Base-by-base conservation (phyloP, 30 jellyfish, hydroid and myxozoan genomes). In the Haliclystus octoradiatus region DNA sequence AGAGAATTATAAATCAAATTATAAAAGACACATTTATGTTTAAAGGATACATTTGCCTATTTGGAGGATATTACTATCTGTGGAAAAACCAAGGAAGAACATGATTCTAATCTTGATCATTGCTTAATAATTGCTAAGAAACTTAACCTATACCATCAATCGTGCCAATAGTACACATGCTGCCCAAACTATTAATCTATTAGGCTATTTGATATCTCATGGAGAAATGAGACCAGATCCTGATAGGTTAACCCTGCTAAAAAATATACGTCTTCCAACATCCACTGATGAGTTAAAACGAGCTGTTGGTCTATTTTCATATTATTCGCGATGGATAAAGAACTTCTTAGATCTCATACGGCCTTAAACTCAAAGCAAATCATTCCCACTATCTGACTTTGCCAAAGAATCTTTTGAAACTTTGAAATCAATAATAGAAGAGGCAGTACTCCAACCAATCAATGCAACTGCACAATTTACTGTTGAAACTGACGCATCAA, bases 381-480 rank as follows among this genome's bases (percentile, higher is more conserved):
- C 76, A 12, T 66, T 69, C 50, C 80, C 81, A 7, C 5, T 50
- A 1, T 30, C 29, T 74, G 62, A 23, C 22, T 60, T 49, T 19
- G 74, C 81, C 27, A 40, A 71, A 31, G 31, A 53, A 71, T 28
- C 81, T 27, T 71, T n/a, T n/a, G n/a, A n/a, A n/a, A n/a, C n/a
- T n/a, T n/a, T n/a, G n/a, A n/a, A n/a, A n/a, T n/a, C n/a, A n/a
- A n/a, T n/a, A n/a, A 69, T 69, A 23, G 95, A 83, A 68, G 87
- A 68, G 49, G 62, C 68, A 30, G 40, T 60, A 50, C 94, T 78
- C 15, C n/a, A n/a, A n/a, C n/a, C n/a, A n/a, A 69, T 69, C 29
- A 93, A 83, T 76, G 87, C 57, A 61, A 68, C 68, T 46, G 40
- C 47, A 50, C 94, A 27, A 93, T 75, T 76, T n/a, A n/a, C n/a